Conservation (phyloP, 2,797 vertebrate genomes). For the Apogon talboti region DNA sequence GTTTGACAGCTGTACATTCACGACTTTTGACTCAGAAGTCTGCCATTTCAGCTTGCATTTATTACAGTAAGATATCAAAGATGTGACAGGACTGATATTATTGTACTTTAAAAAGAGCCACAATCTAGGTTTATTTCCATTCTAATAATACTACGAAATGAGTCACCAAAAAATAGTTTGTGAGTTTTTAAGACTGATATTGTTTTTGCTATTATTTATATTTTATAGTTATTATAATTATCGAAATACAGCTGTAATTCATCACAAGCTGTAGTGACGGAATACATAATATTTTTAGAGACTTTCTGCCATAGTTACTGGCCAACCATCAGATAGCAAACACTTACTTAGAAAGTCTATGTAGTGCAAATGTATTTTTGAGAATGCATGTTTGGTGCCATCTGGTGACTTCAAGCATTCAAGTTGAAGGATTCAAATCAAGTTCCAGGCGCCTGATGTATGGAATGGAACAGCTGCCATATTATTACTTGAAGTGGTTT, state of each 20-base stretch:
- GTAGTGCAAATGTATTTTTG: slow-evolving; percentile 68
- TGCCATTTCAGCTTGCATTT: no score
- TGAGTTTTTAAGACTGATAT: neutral
- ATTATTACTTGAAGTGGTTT: slow-evolving; percentile 29
- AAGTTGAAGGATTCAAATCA: slow-evolving; percentile 63
- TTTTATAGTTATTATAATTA: neutral
- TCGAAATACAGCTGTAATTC: slow-evolving; percentile 12
- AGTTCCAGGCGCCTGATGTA: slow-evolving; percentile 48
- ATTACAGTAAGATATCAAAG: no score
- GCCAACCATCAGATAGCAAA: slow-evolving; percentile 61
- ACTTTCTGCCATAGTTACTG: slow-evolving; percentile 45
- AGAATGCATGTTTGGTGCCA: slow-evolving; percentile 79
- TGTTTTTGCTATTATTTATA: neutral
- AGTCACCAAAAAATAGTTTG: neutral
- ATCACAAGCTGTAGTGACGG: slow-evolving; percentile 12
- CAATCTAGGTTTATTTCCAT: neutral
- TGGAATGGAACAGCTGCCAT: slow-evolving; percentile 61
- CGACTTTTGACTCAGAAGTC: no score
- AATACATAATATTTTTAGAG: slow-evolving; percentile 29
- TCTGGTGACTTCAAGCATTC: slow-evolving; percentile 73
- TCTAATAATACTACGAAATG: neutral
- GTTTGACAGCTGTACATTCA: no score
- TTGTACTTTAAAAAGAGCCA: no score
- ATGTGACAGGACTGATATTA: no score
- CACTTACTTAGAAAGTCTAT: slow-evolving; percentile 54